Conservation (phyloP, 2,797 vertebrate genomes). For the Champsocephalus esox region DNA sequence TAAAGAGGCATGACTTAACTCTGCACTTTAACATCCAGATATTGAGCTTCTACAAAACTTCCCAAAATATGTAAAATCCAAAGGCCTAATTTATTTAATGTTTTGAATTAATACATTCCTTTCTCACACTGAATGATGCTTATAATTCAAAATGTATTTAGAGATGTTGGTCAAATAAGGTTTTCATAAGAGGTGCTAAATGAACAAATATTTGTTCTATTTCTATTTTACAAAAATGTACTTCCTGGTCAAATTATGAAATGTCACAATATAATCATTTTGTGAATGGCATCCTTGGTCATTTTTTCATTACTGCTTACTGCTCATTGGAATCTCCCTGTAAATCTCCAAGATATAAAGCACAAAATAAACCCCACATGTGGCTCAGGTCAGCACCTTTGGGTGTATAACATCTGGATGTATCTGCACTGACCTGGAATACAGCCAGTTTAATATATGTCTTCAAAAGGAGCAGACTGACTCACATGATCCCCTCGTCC, state of each 20-base stretch:
- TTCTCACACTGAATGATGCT: background rate
- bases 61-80: background rate
- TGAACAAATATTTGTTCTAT: background rate
- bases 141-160: background rate
- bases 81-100: background rate
- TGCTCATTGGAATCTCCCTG: background rate
- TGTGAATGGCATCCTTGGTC: background rate
- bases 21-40: background rate
- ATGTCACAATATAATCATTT: background rate
- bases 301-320: background rate
- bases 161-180: background rate
- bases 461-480: conserved; percentile 22
- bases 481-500: conserved; percentile 32
- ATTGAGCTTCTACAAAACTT: background rate
- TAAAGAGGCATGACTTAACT: conserved; percentile 7
- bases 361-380: background rate
- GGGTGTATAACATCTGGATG: conserved; percentile 8
- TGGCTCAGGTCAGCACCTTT: background rate
- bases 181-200: background rate
- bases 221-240: background rate
- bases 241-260: too few species aligned
- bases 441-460: conserved; percentile 13
- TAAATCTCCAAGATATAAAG: background rate
- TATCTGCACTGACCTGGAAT: background rate
- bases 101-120: background rate